Evolutionary conservation across 2,113 vertebrate genomes (phyloP), one percentile per base, ranked within the genome.

Genomic region (Mirza zaza): DNA sequence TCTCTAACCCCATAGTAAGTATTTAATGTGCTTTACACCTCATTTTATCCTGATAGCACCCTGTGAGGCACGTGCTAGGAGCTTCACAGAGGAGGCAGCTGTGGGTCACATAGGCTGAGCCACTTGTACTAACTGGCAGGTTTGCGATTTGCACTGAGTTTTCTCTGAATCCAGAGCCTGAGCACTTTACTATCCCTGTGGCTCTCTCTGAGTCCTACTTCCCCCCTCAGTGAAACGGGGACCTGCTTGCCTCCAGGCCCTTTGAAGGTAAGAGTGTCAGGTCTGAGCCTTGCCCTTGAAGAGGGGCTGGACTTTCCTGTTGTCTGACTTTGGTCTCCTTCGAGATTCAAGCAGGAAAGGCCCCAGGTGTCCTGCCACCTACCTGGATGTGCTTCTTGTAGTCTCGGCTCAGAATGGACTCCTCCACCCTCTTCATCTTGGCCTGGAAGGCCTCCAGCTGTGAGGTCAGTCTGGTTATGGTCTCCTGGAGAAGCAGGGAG

Each of bases 351-450:
- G 61, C 20, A 85, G 73, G 25, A 80, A 55, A 65, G 55, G n/a
- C 32, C 15, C n/a, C 2, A 17, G 34, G 7, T 82, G n/a, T 18
- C 29, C 36, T 6, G 23, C 18, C 34, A 50, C 97, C 96, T 94
- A 99, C 99, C 98, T 99, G 98, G 10, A 99, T 99, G 55, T 99
- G 99, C 39, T 99, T 99, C 97, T 98, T 99, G 87, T 99, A 99
- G 98, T 99, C 98, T 91, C 98, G 99, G 92, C 99, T 99, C 94
- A 99, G 97, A 1, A 98, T 98, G 0, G 99, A 99, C 50, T 99
- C 98, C 12, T 99, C 98, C 3, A 98, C 99, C 80, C 98, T 94
- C 70, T 97, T 99, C 98, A 99, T 99, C 98, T 99, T 98, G 79
- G 99, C 97, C 59, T 99, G 98, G 95, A 98, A 99, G 90, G 98